These are phyloP conservation scores for Fabriciana adippe DNA, from an alignment of 2,888 invertebrate species.

Conservation along the genomic window DNA sequence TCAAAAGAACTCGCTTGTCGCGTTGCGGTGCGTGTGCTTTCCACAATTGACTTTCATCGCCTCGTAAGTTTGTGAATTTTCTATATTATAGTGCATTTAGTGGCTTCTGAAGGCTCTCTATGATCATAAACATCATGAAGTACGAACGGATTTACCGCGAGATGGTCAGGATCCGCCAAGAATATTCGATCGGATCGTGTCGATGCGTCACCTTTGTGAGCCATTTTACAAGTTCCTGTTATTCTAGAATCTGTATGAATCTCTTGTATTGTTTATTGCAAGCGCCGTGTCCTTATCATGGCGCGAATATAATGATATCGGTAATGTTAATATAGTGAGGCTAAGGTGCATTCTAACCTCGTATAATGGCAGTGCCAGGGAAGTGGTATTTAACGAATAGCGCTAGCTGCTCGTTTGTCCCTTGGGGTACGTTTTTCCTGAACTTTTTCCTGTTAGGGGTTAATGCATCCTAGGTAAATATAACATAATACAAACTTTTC, in stretches of 20 bases:
- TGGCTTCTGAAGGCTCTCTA: conserved; percentile 46
- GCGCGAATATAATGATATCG: conserved; percentile 9
- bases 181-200: conserved; percentile 78
- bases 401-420: conserved; percentile 28
- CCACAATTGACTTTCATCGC: conserved; percentile 80
- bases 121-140: conserved; percentile 37
- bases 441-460: conserved; percentile 2
- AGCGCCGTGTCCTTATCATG: conserved; percentile 4
- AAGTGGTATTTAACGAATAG: conserved; percentile 39
- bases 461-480: not conserved
- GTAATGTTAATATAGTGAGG: conserved; percentile 18
- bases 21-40: conserved; percentile 77
- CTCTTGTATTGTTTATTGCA: conserved; percentile 24
- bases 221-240: conserved; percentile 73
- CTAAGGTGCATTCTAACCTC: conserved; percentile 58
- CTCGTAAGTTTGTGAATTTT: conserved; percentile 79
- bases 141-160: conserved; percentile 40
- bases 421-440: conserved; percentile 17
- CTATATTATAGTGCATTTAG: conserved; percentile 63
- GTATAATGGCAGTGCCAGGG: conserved; percentile 36
- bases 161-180: conserved; percentile 53
- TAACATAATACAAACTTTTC: not conserved
- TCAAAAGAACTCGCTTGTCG: conserved; percentile 74
- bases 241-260: conserved; percentile 47
- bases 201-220: conserved; percentile 82